Percentiles rank a stretch among this genome's conserved stretches.
phyloP scores from a whole-genome alignment of 2,113 vertebrate genomes.

The Rousettus leschenaultii region DNA sequence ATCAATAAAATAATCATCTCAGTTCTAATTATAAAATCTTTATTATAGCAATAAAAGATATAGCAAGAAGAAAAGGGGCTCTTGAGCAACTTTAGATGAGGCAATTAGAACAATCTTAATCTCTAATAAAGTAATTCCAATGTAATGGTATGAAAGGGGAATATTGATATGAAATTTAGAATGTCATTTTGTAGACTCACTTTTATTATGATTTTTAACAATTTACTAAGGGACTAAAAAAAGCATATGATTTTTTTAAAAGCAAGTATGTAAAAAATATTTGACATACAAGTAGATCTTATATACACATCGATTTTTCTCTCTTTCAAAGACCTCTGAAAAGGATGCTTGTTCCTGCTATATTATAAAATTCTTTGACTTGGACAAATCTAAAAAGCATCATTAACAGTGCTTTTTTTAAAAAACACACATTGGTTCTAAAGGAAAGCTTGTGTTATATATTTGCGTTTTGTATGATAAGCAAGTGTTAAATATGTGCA shows the following conservation, averaged over 20 bases:
- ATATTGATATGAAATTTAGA: not conserved
- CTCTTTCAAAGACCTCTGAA: constrained; percentile 36
- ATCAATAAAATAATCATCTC: not conserved
- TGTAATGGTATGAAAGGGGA: not conserved
- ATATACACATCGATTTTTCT: constrained; percentile 16
- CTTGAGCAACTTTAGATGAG: not conserved
- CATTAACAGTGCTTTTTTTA: not conserved
- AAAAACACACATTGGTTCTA: not conserved
- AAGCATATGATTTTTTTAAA: not conserved
- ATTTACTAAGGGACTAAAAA: not conserved
- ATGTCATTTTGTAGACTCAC: not conserved
- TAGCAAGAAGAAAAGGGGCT: not conserved
- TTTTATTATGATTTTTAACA: constrained; percentile 21
- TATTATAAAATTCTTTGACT: constrained; percentile 1
- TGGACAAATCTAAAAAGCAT: constrained; percentile 10
- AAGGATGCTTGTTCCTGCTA: not conserved
- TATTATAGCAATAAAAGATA: not conserved
- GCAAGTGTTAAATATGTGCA: constrained; percentile 12
- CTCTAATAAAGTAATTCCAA: constrained; percentile 34
- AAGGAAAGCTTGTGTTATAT: not conserved
- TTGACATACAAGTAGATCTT: not conserved
- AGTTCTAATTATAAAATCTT: not conserved
- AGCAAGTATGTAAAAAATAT: not conserved
- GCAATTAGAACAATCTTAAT: not conserved
- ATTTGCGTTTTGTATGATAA: not conserved